Conservation (phyloP, 2,113 vertebrate genomes). For the Megalops atlanticus region DNA sequence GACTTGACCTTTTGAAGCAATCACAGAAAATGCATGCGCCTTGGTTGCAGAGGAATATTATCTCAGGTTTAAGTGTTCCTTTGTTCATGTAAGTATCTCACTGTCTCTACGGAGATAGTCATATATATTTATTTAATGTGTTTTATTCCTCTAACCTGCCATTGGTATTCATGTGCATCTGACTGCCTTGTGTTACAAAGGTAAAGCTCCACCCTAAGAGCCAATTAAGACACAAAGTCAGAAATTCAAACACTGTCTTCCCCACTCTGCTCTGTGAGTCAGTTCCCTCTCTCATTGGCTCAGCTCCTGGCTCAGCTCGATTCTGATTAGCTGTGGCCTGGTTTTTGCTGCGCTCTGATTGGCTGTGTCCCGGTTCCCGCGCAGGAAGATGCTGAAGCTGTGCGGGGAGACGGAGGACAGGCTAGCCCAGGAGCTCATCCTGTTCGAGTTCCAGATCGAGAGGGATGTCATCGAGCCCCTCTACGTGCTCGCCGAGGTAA, state of each 20-base stretch:
- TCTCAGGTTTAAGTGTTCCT: no score
- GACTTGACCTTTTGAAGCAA: neutral
- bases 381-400: slow-evolving; percentile 93
- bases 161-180: neutral
- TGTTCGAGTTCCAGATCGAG: slow-evolving; percentile 93
- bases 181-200: neutral
- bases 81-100: no score
- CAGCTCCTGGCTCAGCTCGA: neutral
- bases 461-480: slow-evolving; percentile 93
- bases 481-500: slow-evolving; percentile 89
- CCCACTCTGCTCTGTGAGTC: neutral
- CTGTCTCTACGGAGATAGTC: no score
- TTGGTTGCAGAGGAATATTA: neutral
- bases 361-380: slow-evolving; percentile 16
- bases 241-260: neutral
- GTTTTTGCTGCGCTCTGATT: neutral
- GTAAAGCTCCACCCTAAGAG: neutral
- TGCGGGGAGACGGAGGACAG: slow-evolving; percentile 93
- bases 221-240: neutral
- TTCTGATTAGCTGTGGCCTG: slow-evolving; percentile 24
- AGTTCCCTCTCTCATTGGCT: neutral
- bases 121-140: no score
- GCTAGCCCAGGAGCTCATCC: slow-evolving; percentile 91
- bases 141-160: neutral
- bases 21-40: neutral